Conservation (phyloP, 2,113 vertebrate species). For the Propithecus coquereli region DNA sequence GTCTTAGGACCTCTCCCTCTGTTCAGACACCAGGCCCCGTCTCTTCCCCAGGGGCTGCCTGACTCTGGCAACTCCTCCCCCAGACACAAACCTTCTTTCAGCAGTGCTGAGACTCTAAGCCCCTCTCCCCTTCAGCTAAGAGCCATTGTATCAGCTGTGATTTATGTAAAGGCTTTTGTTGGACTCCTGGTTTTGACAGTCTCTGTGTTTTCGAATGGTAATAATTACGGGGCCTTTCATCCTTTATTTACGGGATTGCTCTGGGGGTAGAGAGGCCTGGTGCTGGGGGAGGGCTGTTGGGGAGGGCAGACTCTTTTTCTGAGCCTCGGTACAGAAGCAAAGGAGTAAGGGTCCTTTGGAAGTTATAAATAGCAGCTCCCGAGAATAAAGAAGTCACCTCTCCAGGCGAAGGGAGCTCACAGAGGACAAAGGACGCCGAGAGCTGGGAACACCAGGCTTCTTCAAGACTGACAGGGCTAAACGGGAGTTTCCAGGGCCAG, state of each 20-base stretch:
- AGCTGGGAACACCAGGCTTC: constrained; percentile 48
- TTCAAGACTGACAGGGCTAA: constrained; percentile 28
- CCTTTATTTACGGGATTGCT: constrained; percentile 76
- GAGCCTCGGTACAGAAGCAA: constrained; percentile 51
- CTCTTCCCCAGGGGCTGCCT: constrained; percentile 25
- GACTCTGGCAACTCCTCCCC: constrained; percentile 36
- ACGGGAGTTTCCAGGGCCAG: constrained; percentile 49
- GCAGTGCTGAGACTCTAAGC: constrained; percentile 33
- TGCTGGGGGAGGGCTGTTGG: background rate
- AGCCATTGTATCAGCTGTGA: constrained; percentile 76
- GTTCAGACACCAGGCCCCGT: background rate
- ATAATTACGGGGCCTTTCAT: constrained; percentile 73
- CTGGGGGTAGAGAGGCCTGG: constrained; percentile 60
- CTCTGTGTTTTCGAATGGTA: constrained; percentile 74
- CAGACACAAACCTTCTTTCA: constrained; percentile 64
- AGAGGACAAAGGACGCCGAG: constrained; percentile 51
- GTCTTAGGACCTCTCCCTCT: background rate
- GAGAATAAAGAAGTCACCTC: constrained; percentile 75
- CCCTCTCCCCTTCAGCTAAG: constrained; percentile 61
- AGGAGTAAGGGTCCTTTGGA: constrained; percentile 66
- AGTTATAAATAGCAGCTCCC: constrained; percentile 72
- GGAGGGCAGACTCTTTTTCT: constrained; percentile 46
- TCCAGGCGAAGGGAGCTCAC: constrained; percentile 49
- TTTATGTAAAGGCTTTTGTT: constrained; percentile 75
- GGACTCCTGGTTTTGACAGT: constrained; percentile 74